Evolutionary conservation across 2,888 invertebrate genomes (phyloP).

Genomic region (Brassicogethes aeneus): DNA sequence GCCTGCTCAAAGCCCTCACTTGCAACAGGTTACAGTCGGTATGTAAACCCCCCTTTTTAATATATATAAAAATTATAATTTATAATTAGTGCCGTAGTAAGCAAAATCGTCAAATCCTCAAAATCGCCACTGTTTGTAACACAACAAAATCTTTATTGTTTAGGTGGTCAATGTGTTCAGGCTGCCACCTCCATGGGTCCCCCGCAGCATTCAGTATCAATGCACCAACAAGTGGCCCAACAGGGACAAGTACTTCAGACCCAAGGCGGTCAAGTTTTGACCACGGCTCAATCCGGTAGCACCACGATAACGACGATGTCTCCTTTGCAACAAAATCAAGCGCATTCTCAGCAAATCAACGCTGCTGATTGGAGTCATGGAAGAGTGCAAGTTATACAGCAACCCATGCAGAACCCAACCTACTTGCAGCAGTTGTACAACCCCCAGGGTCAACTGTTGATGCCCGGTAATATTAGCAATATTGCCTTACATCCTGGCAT

Average conservation of each 20-base stretch:
- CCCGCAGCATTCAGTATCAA: conserved; percentile 42
- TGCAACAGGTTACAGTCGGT: conserved; percentile 38
- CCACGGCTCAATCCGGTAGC: conserved; percentile 37
- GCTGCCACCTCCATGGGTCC: conserved; percentile 36
- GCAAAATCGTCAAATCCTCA: too few relatives aligned
- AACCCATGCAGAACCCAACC: conserved; percentile 64
- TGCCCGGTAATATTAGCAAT: conserved; percentile 72
- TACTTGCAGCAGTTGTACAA: conserved; percentile 76
- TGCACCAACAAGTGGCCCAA: conserved; percentile 43
- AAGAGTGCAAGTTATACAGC: conserved; percentile 77
- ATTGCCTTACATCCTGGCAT: conserved; percentile 67
- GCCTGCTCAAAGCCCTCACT: conserved; percentile 41
- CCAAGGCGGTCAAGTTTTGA: conserved; percentile 37
- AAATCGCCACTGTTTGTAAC: too few relatives aligned
- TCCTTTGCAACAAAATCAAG: conserved; percentile 57
- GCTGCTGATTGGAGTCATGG: conserved; percentile 61
- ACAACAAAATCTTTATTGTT: too few relatives aligned
- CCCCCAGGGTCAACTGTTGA: conserved; percentile 67
- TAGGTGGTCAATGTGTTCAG: conserved; percentile 35
- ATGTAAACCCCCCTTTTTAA: too few relatives aligned
- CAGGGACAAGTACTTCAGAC: conserved; percentile 39
- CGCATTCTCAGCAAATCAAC: conserved; percentile 49
- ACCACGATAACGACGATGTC: conserved; percentile 69
- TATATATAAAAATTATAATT: too few relatives aligned
- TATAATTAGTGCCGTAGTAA: too few relatives aligned